phyloP scores from a whole-genome alignment of 2,888 invertebrate species.

The Tipula unca region DNA sequence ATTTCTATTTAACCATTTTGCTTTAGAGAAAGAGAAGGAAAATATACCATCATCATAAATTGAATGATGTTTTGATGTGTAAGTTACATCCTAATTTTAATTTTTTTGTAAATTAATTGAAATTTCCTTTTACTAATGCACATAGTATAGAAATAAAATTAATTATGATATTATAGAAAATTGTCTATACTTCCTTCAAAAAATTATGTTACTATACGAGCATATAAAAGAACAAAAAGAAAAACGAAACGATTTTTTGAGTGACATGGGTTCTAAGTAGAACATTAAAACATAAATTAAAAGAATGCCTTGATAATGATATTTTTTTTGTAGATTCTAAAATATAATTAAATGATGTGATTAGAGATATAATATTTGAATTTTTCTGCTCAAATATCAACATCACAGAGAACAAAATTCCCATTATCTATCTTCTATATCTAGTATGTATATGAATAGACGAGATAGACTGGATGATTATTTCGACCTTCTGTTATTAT shows the following conservation, averaged over 20 bases:
- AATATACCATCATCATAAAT: no score
- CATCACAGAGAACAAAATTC: neutral
- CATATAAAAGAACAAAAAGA: neutral
- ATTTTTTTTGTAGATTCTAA: neutral
- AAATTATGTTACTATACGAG: no score
- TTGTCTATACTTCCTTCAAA: no score
- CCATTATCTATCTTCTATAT: no score
- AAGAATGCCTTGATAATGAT: neutral
- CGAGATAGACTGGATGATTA: neutral
- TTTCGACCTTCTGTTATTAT: neutral
- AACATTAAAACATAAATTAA: neutral
- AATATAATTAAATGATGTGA: neutral
- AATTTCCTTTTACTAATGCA: no score
- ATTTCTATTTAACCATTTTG: no score
- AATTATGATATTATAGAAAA: no score
- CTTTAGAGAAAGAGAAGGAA: no score
- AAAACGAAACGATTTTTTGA: neutral
- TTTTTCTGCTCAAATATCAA: neutral
- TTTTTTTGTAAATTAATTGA: no score
- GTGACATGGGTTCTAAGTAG: neutral
- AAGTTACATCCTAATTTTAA: no score
- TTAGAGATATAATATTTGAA: neutral
- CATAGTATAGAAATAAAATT: no score
- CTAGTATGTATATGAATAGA: neutral
- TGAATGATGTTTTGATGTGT: no score